A percentile compares a stretch with the other conserved stretches of the same genome.
phyloP scores from a whole-genome alignment of 1,140 invertebrate genomes.

The Agraylea sexmaculata region DNA sequence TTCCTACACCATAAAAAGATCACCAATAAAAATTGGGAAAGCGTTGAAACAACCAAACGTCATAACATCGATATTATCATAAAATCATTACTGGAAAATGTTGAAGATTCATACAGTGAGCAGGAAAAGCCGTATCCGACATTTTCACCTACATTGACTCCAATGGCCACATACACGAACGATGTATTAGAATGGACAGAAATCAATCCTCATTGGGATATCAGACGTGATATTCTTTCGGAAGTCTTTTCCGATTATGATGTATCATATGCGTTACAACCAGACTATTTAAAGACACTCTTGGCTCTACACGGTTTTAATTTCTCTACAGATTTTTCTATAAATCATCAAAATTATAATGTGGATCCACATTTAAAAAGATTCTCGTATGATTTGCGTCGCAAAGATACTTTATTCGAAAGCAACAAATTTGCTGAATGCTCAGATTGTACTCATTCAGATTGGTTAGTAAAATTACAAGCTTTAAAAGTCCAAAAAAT shows the following conservation, averaged over 20 bases:
- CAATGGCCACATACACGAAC: constrained; percentile 8
- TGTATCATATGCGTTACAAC: constrained; percentile 8
- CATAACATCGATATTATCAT: constrained; percentile 7
- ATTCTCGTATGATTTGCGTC: background rate
- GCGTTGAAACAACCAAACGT: constrained; percentile 8
- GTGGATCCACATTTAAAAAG: background rate
- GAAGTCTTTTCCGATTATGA: constrained; percentile 18
- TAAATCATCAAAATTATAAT: background rate
- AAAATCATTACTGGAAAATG: constrained; percentile 12
- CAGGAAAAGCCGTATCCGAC: constrained; percentile 15
- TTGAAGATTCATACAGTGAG: constrained; percentile 10
- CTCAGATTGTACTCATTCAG: constrained; percentile 7
- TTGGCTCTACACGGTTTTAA: background rate
- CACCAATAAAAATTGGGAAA: constrained; percentile 9
- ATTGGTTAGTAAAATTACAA: background rate
- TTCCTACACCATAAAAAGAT: constrained; percentile 19
- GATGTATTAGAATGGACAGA: constrained; percentile 13
- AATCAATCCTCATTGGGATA: constrained; percentile 7
- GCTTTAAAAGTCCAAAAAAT: background rate
- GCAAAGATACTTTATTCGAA: constrained; percentile 3
- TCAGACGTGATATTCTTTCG: constrained; percentile 14
- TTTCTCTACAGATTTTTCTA: background rate
- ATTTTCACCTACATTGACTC: constrained; percentile 14
- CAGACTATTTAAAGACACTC: background rate
- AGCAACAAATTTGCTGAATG: constrained; percentile 6